These are phyloP conservation scores for Ericerus pela DNA, from an alignment of 1,140 invertebrate species.

Conservation along the genomic window DNA sequence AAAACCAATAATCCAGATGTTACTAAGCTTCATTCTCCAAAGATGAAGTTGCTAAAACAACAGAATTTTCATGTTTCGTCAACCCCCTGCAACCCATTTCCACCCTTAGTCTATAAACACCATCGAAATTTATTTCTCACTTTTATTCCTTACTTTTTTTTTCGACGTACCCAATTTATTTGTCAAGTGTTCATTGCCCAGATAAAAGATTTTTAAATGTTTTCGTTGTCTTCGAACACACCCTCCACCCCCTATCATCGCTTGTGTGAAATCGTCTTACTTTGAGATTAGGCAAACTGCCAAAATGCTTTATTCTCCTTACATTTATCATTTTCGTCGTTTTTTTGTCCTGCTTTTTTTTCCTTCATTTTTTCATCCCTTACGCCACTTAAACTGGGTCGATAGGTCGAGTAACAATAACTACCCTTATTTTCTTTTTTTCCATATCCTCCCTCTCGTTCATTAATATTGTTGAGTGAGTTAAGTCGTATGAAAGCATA, in stretches of 20 bases:
- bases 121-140: no score
- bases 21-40: no score
- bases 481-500: no score
- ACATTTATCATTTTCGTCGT: background rate
- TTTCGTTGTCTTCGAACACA: background rate
- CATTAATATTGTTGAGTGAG: background rate
- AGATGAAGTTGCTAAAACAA: no score
- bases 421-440: no score
- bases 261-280: background rate
- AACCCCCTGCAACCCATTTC: no score
- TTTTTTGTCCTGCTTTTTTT: background rate
- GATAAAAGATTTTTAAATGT: constrained; percentile 2
- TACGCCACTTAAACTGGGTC: background rate
- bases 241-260: no score
- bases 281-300: background rate
- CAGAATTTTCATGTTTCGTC: no score
- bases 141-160: no score
- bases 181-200: background rate
- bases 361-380: background rate
- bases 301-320: background rate
- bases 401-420: no score
- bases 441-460: background rate
- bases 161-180: background rate
- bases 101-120: no score
- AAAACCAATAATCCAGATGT: no score